Base-by-base conservation (phyloP, 2,113 vertebrate species). In the Anser brachyrhynchus region DNA sequence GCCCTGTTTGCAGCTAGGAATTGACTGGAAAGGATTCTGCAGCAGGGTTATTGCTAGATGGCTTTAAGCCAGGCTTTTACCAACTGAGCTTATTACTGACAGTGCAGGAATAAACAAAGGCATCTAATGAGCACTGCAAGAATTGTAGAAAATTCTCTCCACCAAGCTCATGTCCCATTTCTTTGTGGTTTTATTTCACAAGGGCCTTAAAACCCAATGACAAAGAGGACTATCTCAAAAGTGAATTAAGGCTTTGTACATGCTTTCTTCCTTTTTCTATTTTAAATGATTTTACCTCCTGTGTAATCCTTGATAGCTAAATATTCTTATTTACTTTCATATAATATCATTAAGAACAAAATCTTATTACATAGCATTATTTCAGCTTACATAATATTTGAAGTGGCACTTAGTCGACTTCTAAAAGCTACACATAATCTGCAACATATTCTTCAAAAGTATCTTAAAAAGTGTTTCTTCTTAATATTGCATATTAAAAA, bases 41-140 rank as follows among this genome's bases (percentile, higher is more conserved):
- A 0, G 73, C 76, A 81, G 64, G 13, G 29, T 70, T 84, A 35
- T 9, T 55, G 84, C 80, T 70, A 13, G 13, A 2, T 62, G 84
- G 93, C 92, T 85, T 44, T n/a, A 59, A 93, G 93, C 84, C 93
- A 94, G 77, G 35, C 62, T 90, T 91, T 78, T 28, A 92, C 90
- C 87, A 72, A 52, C 66, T 39, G 49, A 79, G 78, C 66, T 94
- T 91, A 61, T 39, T 87, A 46, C 66, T 87, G 87, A 73, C 90
- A 87, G 46, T 64, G 85, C 58, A 69, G 89, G 28, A 69, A 77
- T 57, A 95, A 74, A 94, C 83, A 91, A 67, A 93, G 64, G 49
- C 72, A 80, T 52, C 76, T 70, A 91, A 92, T 18, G 29, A 95
- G 72, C 87, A 84, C 69, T 77, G 51, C 76, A 77, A 70, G 64